Percentiles rank a stretch among this genome's conserved stretches.
phyloP scores from a whole-genome alignment of 23 tunicate species.

The Corella eumyota region DNA sequence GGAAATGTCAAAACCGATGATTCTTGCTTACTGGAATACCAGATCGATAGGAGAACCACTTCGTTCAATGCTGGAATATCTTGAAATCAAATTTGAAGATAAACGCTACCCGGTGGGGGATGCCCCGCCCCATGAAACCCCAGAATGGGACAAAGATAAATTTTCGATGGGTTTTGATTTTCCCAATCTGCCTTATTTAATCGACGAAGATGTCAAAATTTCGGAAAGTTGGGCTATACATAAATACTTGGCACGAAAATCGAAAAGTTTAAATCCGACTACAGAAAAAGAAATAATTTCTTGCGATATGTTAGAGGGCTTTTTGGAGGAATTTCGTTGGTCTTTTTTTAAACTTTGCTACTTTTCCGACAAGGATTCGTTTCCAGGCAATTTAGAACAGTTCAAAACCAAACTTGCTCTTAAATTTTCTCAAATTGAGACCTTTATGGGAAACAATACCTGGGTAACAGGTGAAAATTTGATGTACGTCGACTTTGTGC shows the following conservation, averaged over 20 bases:
- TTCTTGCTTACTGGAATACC: slow-evolving; percentile 69
- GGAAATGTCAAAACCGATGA: too few species aligned
- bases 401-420: slow-evolving; percentile 1
- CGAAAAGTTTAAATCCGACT: not conserved
- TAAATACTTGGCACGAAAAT: slow-evolving; percentile 50
- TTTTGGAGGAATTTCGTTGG: slow-evolving; percentile 37
- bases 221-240: slow-evolving; percentile 83
- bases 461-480: slow-evolving; percentile 46
- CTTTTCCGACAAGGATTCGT: slow-evolving; percentile 5
- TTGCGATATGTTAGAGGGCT: slow-evolving; percentile 35
- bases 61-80: slow-evolving; percentile 51
- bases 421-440: slow-evolving; percentile 16
- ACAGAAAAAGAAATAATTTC: not conserved
- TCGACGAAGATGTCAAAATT: slow-evolving; percentile 66
- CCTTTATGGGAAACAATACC: slow-evolving; percentile 9
- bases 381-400: slow-evolving; percentile 3
- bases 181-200: slow-evolving; percentile 76
- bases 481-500: slow-evolving; percentile 63
- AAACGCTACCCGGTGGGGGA: slow-evolving; percentile 24
- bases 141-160: slow-evolving; percentile 53
- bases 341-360: slow-evolving; percentile 30
- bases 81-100: slow-evolving; percentile 23
- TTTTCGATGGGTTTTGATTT: slow-evolving; percentile 41
- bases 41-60: slow-evolving; percentile 67
- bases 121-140: slow-evolving; percentile 49